phyloP scores from a whole-genome alignment of 2,797 vertebrate species.

The Pipistrellus kuhlii region DNA sequence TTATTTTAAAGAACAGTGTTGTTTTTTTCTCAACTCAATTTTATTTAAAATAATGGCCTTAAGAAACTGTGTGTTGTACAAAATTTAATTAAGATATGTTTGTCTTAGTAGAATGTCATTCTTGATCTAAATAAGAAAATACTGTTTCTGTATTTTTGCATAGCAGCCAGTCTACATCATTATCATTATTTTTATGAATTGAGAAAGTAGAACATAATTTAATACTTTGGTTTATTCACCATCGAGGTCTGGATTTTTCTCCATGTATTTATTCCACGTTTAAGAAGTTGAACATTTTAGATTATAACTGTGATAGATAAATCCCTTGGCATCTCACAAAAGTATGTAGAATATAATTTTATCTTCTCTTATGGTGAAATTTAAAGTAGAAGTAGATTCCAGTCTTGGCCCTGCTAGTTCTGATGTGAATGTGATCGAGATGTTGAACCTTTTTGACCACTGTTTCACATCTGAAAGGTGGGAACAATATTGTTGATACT shows the following conservation, averaged over 20 bases:
- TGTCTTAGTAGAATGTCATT: not conserved
- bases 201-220: not conserved
- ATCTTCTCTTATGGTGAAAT: not conserved
- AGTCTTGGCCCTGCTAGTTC: not conserved
- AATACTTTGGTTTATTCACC: not conserved
- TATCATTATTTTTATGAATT: conserved; percentile 21
- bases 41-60: conserved; percentile 43
- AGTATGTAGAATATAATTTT: conserved; percentile 6
- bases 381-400: conserved; percentile 12
- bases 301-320: not conserved
- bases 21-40: not conserved
- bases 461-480: conserved; percentile 28
- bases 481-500: not conserved
- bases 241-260: conserved; percentile 14
- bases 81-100: conserved; percentile 30
- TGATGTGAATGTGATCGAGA: not conserved
- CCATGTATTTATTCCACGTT: not conserved
- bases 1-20: conserved; percentile 29
- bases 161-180: not conserved
- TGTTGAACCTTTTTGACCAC: not conserved
- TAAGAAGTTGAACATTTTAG: conserved; percentile 19
- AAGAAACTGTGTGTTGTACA: not conserved
- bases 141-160: not conserved
- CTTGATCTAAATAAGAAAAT: not conserved
- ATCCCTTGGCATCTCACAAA: not conserved